A percentile compares a stretch with the other conserved stretches of the same genome.
Evolutionary conservation across 1,140 invertebrate genomes (phyloP).

Genomic region (Drosophila paulistorum): DNA sequence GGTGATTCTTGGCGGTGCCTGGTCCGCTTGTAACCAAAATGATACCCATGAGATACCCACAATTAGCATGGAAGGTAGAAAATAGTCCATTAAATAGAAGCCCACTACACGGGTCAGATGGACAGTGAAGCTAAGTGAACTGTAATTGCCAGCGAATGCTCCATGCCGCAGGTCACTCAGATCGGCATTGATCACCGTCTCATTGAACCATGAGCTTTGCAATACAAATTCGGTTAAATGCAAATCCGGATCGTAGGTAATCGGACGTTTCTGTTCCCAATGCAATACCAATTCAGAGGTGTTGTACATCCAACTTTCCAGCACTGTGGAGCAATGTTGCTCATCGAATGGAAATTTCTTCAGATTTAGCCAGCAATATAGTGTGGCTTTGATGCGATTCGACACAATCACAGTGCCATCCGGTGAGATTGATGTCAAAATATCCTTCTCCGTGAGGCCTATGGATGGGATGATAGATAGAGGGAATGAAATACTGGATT

Average conservation of each 20-base stretch:
- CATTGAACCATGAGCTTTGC: constrained; percentile 88
- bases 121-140: constrained; percentile 90
- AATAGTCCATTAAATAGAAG: constrained; percentile 95
- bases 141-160: constrained; percentile 92
- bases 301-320: constrained; percentile 94
- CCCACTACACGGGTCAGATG: constrained; percentile 91
- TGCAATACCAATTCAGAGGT: constrained; percentile 88
- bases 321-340: constrained; percentile 89
- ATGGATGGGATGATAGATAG: not conserved
- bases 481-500: not conserved
- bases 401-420: constrained; percentile 90
- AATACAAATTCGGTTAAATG: constrained; percentile 93
- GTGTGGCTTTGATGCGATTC: constrained; percentile 89
- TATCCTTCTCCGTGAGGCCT: constrained; percentile 90
- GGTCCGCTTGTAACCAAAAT: constrained; percentile 94
- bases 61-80: constrained; percentile 93
- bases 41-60: constrained; percentile 95
- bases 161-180: constrained; percentile 87
- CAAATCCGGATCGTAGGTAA: constrained; percentile 89
- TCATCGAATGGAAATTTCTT: constrained; percentile 94
- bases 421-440: constrained; percentile 90
- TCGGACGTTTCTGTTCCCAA: constrained; percentile 90
- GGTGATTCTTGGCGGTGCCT: constrained; percentile 91
- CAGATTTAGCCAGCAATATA: constrained; percentile 92
- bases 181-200: constrained; percentile 87